A percentile compares a stretch with the other conserved stretches of the same genome.
These are phyloP conservation scores for Temnothorax longispinosus DNA, from an alignment of 1,140 invertebrate genomes.

Conservation along the genomic window DNA sequence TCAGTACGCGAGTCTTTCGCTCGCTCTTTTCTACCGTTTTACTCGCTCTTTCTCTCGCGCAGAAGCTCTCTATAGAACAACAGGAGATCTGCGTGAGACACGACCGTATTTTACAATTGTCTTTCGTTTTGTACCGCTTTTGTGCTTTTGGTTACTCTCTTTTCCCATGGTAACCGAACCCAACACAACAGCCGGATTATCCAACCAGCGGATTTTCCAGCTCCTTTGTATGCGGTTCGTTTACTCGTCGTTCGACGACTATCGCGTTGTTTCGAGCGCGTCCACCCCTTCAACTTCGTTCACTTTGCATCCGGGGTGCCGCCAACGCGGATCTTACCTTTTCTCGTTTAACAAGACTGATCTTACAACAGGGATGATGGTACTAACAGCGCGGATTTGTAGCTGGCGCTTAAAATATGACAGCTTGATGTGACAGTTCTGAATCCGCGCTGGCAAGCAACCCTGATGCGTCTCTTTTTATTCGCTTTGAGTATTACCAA, in stretches of 20 bases:
- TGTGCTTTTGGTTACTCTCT: conserved; percentile 16
- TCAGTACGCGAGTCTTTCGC: conserved; percentile 64
- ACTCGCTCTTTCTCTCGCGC: conserved; percentile 63
- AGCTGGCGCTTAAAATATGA: not conserved
- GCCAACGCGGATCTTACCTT: conserved; percentile 9
- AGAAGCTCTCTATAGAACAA: conserved; percentile 76
- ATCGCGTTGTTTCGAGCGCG: conserved; percentile 60
- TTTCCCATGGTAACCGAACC: conserved; percentile 10
- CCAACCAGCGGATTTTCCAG: conserved; percentile 33
- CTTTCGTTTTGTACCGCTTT: conserved; percentile 1
- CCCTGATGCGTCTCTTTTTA: conserved; percentile 25
- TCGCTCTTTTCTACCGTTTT: conserved; percentile 67
- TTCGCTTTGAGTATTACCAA: conserved; percentile 16
- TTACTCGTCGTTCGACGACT: conserved; percentile 35
- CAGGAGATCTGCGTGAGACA: conserved; percentile 72
- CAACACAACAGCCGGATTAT: conserved; percentile 55
- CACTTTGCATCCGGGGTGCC: conserved; percentile 10
- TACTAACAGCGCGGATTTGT: not conserved
- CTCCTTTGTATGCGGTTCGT: conserved; percentile 29
- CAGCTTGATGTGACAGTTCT: not conserved
- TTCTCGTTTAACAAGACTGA: not conserved
- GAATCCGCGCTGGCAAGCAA: conserved; percentile 23
- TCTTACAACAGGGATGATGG: not conserved
- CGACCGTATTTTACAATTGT: conserved; percentile 32
- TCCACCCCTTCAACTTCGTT: conserved; percentile 75